Percentiles rank a stretch among this genome's conserved stretches.
phyloP scores from a whole-genome alignment of 2,888 invertebrate genomes.

The Lithophane leautieri region DNA sequence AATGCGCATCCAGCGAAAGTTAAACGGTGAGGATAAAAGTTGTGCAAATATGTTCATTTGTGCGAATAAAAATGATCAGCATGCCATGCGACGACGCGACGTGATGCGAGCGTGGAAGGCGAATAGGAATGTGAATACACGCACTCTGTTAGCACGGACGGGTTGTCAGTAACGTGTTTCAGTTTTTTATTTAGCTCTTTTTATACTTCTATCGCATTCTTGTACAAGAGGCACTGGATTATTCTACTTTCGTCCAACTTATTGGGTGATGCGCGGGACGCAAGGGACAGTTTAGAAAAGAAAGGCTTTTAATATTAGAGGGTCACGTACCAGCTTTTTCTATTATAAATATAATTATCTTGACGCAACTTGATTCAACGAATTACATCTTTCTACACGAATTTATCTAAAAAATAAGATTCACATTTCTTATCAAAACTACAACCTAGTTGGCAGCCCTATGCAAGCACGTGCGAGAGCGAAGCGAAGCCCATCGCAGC shows the following conservation, averaged over 20 bases:
- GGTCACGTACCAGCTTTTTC: background rate
- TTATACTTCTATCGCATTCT: conserved; percentile 27
- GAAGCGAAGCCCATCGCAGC: conserved; percentile 67
- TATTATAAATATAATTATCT: background rate
- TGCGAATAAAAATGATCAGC: conserved; percentile 79
- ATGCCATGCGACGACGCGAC: conserved; percentile 66
- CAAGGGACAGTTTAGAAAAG: background rate
- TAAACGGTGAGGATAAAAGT: conserved; percentile 83
- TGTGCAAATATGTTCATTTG: conserved; percentile 84
- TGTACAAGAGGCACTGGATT: background rate
- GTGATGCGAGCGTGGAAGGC: conserved; percentile 61
- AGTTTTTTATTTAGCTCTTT: conserved; percentile 25
- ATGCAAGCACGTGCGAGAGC: conserved; percentile 45
- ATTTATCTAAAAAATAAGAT: background rate
- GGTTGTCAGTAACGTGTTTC: conserved; percentile 34
- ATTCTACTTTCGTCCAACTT: conserved; percentile 9
- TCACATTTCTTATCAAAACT: background rate
- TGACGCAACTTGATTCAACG: background rate
- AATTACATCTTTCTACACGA: background rate
- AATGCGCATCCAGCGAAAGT: conserved; percentile 79
- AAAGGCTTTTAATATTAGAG: background rate
- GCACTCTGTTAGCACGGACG: conserved; percentile 51
- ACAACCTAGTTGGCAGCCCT: conserved; percentile 37
- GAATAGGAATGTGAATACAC: conserved; percentile 63
- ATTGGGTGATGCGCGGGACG: background rate